phyloP scores from a whole-genome alignment of 2,888 invertebrate genomes.

The Heliconius ismenius region DNA sequence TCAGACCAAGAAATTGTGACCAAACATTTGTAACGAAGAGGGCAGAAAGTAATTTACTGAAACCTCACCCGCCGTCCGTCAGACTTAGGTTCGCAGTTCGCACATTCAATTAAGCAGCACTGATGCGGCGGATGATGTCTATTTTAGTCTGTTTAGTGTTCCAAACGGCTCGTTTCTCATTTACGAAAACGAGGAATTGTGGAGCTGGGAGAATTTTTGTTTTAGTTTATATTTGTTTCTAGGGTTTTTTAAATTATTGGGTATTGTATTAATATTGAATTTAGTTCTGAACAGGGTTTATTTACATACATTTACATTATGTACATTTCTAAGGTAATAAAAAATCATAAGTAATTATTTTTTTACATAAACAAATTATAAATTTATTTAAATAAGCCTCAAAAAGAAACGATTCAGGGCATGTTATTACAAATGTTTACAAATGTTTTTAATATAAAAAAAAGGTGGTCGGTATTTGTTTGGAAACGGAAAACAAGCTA shows the following conservation, averaged over 20 bases:
- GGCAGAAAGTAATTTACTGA: conserved; percentile 15
- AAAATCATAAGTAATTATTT: not conserved
- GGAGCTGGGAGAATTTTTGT: not conserved
- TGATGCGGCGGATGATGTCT: conserved; percentile 19
- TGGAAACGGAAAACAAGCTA: conserved; percentile 8
- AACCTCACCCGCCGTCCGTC: conserved; percentile 9
- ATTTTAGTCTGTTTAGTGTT: conserved; percentile 17
- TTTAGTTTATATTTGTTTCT: not conserved
- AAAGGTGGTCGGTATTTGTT: conserved; percentile 6
- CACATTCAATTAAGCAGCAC: conserved; percentile 22
- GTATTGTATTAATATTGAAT: not conserved
- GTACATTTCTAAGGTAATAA: too few species aligned
- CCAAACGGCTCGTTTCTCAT: conserved; percentile 5
- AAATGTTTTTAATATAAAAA: not conserved
- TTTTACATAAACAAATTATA: not conserved
- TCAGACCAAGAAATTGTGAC: not conserved
- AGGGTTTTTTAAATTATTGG: not conserved
- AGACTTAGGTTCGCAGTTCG: conserved; percentile 4
- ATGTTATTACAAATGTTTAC: not conserved
- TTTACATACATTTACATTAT: too few species aligned
- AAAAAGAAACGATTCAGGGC: not conserved
- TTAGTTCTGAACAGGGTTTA: not conserved
- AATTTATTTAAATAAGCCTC: not conserved
- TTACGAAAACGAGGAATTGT: not conserved
- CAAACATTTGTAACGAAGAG: not conserved